Evolutionary conservation across 1,140 invertebrate species (phyloP), one percentile per base, ranked within the genome.

Genomic region (Bursaphelenchus mucronatus): DNA sequence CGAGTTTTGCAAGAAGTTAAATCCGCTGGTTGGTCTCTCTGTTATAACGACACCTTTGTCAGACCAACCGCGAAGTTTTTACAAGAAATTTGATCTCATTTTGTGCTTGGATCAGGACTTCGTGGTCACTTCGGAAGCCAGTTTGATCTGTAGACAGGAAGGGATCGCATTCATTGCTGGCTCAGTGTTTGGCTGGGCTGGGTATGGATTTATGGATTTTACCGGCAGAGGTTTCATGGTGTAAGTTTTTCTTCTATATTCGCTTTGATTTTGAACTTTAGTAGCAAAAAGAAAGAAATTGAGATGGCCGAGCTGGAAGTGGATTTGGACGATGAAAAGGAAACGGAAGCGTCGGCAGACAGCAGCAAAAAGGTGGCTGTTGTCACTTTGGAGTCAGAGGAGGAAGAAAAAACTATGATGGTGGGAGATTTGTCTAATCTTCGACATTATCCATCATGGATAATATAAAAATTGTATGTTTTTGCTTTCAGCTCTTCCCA

Each of bases 101-200:
- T 89, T 90, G 79, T 88, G 89, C 2, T 89, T 88, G 6, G 87
- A 89, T 56, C 87, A 89, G 69, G 86, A 86, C 51, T 86, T 87
- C 41, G 83, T 87, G 39, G 86, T 89, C 74, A 82, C 92, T 15
- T 83, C 88, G 39, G 86, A 87, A 69, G 86, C 97, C 1, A 89
- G 95, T 82, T 84, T 86, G 10, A 86, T 89, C 53, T 95, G 93
- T 77, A 86, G 88, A 17, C 85, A 88, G 19, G 84, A 87, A 45
- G 87, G 87, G 19, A 87, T 93, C 2, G 89, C 90, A 76, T 81
- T 80, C 40, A 65, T 76, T 75, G 88, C 88, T 75, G 90, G 90
- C 0, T 90, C 93, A 84, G 90, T 94, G 15, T 95, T 89, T 88
- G 95, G 95, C 54, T 89, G 88, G 80, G 90, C 90, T 85, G 93